Percentiles rank a stretch among this genome's conserved stretches.
phyloP scores from a whole-genome alignment of 2,888 invertebrate species.

The Harpalus rufipes region DNA sequence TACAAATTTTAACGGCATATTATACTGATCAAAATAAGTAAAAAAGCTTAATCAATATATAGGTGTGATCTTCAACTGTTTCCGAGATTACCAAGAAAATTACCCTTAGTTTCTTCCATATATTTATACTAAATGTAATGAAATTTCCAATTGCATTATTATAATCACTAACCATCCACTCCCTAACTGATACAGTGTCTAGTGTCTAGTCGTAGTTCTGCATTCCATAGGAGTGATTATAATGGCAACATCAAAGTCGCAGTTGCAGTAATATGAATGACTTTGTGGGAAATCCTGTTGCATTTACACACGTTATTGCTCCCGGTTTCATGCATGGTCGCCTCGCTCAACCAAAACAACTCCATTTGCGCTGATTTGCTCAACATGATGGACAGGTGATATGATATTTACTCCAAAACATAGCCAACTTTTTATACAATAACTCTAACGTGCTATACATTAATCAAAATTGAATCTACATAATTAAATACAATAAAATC shows the following conservation, averaged over 20 bases:
- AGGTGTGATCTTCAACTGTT: too few species aligned
- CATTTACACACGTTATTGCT: slow-evolving; percentile 59
- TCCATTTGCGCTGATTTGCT: slow-evolving; percentile 43
- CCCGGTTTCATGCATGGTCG: slow-evolving; percentile 52
- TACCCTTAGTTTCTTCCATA: too few species aligned
- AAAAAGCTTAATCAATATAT: too few species aligned
- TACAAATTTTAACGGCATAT: too few species aligned
- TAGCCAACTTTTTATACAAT: too few species aligned
- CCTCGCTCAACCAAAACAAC: slow-evolving; percentile 19
- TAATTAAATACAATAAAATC: too few species aligned
- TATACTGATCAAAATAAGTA: too few species aligned
- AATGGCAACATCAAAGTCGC: slow-evolving; percentile 29
- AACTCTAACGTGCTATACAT: too few species aligned
- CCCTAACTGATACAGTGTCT: too few species aligned
- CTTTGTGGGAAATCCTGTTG: slow-evolving; percentile 51
- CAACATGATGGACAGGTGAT: neutral
- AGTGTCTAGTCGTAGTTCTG: neutral
- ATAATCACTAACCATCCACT: neutral
- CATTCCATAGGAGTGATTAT: slow-evolving; percentile 5
- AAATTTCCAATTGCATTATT: neutral
- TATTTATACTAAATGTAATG: too few species aligned
- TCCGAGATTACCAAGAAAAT: too few species aligned
- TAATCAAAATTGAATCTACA: too few species aligned
- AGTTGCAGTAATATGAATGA: slow-evolving; percentile 48
- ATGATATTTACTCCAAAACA: neutral